Conservation (phyloP, 2,888 invertebrate genomes). For the Hirtodrosophila cameraria region DNA sequence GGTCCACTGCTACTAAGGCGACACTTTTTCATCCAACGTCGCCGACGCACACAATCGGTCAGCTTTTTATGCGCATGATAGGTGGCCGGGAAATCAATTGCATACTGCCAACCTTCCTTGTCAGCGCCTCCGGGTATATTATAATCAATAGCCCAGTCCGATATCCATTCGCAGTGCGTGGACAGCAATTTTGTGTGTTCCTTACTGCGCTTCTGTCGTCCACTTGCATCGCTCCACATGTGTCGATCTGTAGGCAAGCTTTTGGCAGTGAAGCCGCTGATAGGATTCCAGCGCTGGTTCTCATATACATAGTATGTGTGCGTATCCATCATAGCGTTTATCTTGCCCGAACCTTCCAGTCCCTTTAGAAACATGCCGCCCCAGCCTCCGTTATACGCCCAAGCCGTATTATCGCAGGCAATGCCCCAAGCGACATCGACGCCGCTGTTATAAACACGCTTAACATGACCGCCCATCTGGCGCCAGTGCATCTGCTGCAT, state of each 20-base stretch:
- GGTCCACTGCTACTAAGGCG: slow-evolving; percentile 93
- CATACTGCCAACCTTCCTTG: slow-evolving; percentile 97
- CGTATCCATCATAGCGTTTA: slow-evolving; percentile 92
- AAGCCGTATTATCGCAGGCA: slow-evolving; percentile 94
- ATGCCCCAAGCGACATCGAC: slow-evolving; percentile 96
- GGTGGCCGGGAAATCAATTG: slow-evolving; percentile 94
- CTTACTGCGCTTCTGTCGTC: slow-evolving; percentile 92
- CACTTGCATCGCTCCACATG: slow-evolving; percentile 96
- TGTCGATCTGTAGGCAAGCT: slow-evolving; percentile 94
- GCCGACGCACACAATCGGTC: slow-evolving; percentile 93
- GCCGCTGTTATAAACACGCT: slow-evolving; percentile 90
- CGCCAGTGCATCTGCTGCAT: slow-evolving; percentile 93
- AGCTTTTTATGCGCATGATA: slow-evolving; percentile 94
- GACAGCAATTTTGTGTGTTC: slow-evolving; percentile 94
- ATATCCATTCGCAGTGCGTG: slow-evolving; percentile 94
- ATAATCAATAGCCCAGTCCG: slow-evolving; percentile 97
- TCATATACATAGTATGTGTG: slow-evolving; percentile 95
- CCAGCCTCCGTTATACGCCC: slow-evolving; percentile 95
- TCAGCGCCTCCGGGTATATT: slow-evolving; percentile 95
- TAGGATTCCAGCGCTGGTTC: slow-evolving; percentile 97
- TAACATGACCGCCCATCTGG: slow-evolving; percentile 94
- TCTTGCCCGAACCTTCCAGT: slow-evolving; percentile 86
- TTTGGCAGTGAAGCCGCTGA: slow-evolving; percentile 94
- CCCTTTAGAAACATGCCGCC: slow-evolving; percentile 92
- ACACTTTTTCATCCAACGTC: slow-evolving; percentile 93